Base-by-base conservation (phyloP, 2,797 vertebrate genomes). In the Dromococcyx pavoninus region DNA sequence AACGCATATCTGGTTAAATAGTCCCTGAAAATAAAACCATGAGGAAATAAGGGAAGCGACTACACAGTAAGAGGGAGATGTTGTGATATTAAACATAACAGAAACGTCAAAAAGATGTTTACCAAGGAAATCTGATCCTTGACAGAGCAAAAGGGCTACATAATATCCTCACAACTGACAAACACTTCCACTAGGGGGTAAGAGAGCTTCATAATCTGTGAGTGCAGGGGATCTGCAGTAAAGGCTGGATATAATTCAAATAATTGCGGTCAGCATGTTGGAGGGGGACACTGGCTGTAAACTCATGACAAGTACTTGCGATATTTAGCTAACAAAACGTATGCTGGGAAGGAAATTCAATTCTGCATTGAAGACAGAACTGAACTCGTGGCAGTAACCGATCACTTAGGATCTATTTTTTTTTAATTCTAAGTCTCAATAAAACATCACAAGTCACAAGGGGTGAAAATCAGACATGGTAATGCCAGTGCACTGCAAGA, bases 131-230 rank as follows among this genome's bases (percentile, higher is more conserved):
- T 9, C 23, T 48, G 33, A 62, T 41, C 76, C n/a, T 18, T 46
- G 32, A 17, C 10, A 57, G 41, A 89, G 89, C 51, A 28, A 32
- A 56, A 73, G 35, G 46, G 51, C 60, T 65, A 44, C 43, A 28
- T 6, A 54, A 76, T 86, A 65, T 30, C 22, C 32, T 67, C 53
- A 19, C 8, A 44, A 62, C 75, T 88, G 46, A 69, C 81, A 74
- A 88, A 76, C 39, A 5, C 48, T 91, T 84, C 93, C 94, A 94
- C 95, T 94, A 95, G 96, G 78, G 95, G 95, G 94, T 95, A 95
- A 92, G 89, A 96, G 91, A 94, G 80, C 44, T 81, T 76, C 93
- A 94, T 7, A 12, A 37, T 80, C 53, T 19, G 64, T 48, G 70
- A 76, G 48, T 2, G 48, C 80, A 80, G 62, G 7, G 4, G 53